Evolutionary conservation across 2,797 vertebrate species (phyloP).

Genomic region (Callimico goeldii): DNA sequence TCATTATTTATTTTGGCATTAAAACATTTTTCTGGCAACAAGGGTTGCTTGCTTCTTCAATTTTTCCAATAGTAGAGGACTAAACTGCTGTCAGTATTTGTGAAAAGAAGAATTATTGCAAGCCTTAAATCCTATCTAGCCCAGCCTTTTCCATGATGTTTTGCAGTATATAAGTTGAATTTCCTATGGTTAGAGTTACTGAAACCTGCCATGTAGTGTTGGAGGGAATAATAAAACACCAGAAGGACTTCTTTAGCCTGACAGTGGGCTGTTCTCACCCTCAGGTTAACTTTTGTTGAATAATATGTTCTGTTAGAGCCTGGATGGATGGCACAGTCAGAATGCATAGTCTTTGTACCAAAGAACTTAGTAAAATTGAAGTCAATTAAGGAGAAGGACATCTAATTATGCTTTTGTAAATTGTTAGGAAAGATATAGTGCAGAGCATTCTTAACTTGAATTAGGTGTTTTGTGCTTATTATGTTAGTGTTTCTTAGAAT

Average conservation of each 20-base stretch:
- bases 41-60: background rate
- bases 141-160: background rate
- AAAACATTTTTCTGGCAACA: background rate
- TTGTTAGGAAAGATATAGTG: background rate
- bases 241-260: background rate
- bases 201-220: background rate
- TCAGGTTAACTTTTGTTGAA: background rate
- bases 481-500: background rate
- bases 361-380: background rate
- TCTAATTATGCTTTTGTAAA: background rate
- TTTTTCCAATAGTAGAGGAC: constrained; percentile 8
- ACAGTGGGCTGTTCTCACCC: background rate
- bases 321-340: background rate
- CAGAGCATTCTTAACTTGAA: background rate
- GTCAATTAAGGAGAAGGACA: background rate
- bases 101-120: background rate
- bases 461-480: background rate
- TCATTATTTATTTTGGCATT: background rate
- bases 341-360: background rate
- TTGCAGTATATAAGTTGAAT: background rate
- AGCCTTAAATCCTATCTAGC: background rate
- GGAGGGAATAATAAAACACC: rapidly evolving
- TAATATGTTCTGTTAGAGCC: background rate
- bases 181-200: background rate
- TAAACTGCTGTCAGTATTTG: background rate